phyloP scores from a whole-genome alignment of 2,113 vertebrate genomes.

The Gnathonemus echidnorhynchus region DNA sequence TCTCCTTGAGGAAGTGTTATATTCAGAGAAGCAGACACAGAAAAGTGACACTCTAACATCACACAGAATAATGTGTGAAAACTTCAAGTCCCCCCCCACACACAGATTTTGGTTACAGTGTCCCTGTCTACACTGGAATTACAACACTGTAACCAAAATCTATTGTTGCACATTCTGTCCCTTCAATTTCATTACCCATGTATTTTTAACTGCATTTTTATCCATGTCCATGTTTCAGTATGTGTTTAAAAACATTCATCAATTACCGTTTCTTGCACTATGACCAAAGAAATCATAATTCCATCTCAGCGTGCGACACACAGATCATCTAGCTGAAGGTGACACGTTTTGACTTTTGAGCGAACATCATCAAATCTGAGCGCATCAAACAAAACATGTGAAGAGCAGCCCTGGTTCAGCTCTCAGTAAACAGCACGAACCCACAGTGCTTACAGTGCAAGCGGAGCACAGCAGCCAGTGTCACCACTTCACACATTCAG shows the following conservation, averaged over 20 bases:
- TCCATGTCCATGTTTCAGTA: neutral
- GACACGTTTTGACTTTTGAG: neutral
- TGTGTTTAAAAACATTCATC: neutral
- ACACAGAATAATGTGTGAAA: neutral
- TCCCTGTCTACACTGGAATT: neutral
- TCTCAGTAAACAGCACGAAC: neutral
- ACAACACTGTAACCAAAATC: neutral
- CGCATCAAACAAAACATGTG: neutral
- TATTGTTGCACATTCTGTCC: neutral
- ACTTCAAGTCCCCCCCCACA: neutral
- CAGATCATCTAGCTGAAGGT: neutral
- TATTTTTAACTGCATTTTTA: neutral
- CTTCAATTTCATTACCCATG: neutral
- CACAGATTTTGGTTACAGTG: neutral
- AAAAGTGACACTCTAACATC: neutral
- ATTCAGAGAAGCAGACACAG: neutral
- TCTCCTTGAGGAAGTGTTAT: neutral
- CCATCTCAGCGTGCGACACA: neutral
- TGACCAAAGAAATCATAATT: neutral
- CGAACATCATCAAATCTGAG: neutral
- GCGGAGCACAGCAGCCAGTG: neutral
- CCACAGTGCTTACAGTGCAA: neutral
- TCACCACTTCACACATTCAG: neutral
- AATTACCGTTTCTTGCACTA: neutral
- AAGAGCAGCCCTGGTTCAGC: neutral